Evolutionary conservation across 2,797 vertebrate genomes (phyloP), one percentile per base, ranked within the genome.

Genomic region (Sebastes iracundus): DNA sequence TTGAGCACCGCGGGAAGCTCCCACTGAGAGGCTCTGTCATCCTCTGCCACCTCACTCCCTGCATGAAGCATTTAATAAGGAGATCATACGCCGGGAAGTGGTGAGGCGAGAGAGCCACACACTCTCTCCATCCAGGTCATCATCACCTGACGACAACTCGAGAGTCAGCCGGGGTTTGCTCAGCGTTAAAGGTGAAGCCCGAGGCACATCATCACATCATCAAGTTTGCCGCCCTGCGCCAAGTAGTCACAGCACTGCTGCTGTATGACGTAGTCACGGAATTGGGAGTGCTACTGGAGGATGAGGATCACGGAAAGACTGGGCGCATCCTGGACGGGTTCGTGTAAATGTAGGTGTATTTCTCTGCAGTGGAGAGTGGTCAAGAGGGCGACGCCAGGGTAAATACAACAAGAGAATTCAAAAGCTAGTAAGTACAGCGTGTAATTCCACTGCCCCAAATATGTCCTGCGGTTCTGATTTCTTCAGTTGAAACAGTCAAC

Each of bases 391-490:
- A 63, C 28, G 77, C 64, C 77, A 77, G 74, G 46, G 58, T 77
- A 72, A 77, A 83, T 7, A 79, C 42, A 66, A 72, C 52, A 62
- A 30, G 66, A 52, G 46, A 72, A 79, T 63, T 65, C 49, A 38
- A 75, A 75, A 83, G 58, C 42, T 69, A 69, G 46, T 33, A 58
- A 86, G 65, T 22, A 64, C 67, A 75, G 78, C 27, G 5, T 70
- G 75, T 72, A 69, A 79, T 75, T 77, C 38, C 22, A 62, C 63
- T 83, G 75, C 49, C 66, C 68, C 61, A 73, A 73, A 80, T 81
- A 80, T 70, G 53, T 67, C 59, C 62, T 73, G 82, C 60, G 71
- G 80, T 79, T 27, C 63, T 46, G 53, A 87, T 72, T 82, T 68
- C 42, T 75, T 73, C 14, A 49, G 27, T 61, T 38, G 56, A 78